Percentiles rank a stretch among this genome's conserved stretches.
Conservation (phyloP, 2,113 vertebrate species). For the Hippocampus mohnikei region DNA sequence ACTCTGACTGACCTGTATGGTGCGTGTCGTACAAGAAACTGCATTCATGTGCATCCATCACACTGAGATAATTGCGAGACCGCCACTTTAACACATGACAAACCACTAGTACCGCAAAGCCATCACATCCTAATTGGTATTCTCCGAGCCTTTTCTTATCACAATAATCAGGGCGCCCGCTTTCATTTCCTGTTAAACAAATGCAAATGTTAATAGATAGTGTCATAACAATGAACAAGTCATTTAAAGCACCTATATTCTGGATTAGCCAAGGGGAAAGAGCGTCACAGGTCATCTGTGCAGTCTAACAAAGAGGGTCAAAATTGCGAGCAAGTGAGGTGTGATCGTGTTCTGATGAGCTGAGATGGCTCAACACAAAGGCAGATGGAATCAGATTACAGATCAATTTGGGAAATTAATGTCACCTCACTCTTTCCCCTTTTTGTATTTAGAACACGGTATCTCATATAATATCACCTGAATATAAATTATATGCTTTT, state of each 20-base stretch:
- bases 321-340: constrained; percentile 40
- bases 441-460: neutral
- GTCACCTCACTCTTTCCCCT: neutral
- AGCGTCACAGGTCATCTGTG: constrained; percentile 39
- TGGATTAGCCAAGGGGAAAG: constrained; percentile 55
- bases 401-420: neutral
- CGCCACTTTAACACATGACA: constrained; percentile 46
- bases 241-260: constrained; percentile 46
- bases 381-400: constrained; percentile 23
- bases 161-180: constrained; percentile 47
- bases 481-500: neutral
- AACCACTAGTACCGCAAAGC: constrained; percentile 44
- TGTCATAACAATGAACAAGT: constrained; percentile 51
- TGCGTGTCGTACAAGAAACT: constrained; percentile 46
- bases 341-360: constrained; percentile 48
- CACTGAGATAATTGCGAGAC: constrained; percentile 53
- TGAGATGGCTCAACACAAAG: constrained; percentile 22
- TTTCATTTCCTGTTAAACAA: constrained; percentile 60
- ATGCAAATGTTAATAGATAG: constrained; percentile 58
- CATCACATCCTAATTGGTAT: constrained; percentile 52
- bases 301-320: constrained; percentile 41
- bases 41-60: constrained; percentile 57
- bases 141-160: constrained; percentile 46
- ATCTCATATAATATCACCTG: neutral
- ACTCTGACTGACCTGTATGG: constrained; percentile 45